Evolutionary conservation across 2,888 invertebrate species (phyloP).

Genomic region (Morpho achilles): DNA sequence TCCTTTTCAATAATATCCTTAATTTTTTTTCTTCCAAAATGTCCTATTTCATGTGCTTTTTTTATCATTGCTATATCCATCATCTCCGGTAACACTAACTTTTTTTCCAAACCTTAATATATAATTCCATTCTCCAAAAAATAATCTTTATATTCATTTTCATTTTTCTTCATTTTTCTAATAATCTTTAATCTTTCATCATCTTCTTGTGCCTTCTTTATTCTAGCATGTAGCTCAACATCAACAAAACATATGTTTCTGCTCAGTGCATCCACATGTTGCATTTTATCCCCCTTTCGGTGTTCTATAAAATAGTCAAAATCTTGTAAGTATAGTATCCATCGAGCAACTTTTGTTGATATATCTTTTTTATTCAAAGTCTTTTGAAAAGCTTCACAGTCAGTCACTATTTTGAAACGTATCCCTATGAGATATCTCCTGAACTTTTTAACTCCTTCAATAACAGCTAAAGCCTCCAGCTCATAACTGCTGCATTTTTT

Average conservation of each 20-base stretch:
- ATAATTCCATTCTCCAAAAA: too few species aligned
- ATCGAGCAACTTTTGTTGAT: constrained; percentile 2
- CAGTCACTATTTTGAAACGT: neutral
- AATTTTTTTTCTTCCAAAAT: too few species aligned
- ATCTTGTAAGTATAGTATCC: constrained; percentile 4
- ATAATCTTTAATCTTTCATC: neutral
- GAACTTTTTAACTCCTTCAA: constrained; percentile 21
- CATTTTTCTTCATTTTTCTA: neutral
- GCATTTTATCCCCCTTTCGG: neutral
- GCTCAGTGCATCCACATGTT: neutral
- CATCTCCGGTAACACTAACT: too few species aligned
- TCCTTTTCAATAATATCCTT: too few species aligned
- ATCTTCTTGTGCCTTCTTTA: neutral
- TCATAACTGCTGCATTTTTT: constrained; percentile 30
- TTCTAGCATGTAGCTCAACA: neutral
- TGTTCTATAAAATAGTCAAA: neutral
- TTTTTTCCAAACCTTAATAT: too few species aligned
- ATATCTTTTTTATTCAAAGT: constrained; percentile 5
- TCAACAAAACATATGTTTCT: neutral
- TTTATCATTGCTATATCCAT: too few species aligned
- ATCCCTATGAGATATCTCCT: too few species aligned
- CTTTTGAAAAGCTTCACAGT: constrained; percentile 2
- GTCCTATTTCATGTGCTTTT: too few species aligned
- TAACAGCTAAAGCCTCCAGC: constrained; percentile 30
- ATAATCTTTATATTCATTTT: too few species aligned